Conservation (phyloP, 1,140 invertebrate species). For the Drosophila jambulina region DNA sequence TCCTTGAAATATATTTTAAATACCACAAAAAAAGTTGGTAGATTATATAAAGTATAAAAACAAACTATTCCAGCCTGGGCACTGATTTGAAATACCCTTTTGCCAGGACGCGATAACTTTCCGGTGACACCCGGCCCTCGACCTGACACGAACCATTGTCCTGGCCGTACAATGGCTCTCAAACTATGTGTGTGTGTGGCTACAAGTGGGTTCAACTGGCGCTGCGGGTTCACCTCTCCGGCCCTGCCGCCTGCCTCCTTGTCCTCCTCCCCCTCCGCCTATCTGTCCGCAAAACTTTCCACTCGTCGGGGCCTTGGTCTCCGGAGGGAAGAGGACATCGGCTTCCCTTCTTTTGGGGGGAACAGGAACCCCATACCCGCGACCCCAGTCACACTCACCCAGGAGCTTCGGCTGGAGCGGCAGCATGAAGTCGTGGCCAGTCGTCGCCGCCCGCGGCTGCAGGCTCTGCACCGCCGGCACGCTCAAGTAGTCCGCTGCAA, state of each 20-base stretch:
- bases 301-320: constrained; percentile 4
- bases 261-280: neutral
- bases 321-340: neutral
- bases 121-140: constrained; percentile 15
- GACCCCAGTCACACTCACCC: constrained; percentile 71
- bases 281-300: constrained; percentile 59
- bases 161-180: constrained; percentile 52
- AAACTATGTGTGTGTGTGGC: constrained; percentile 46
- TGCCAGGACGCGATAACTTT: constrained; percentile 37
- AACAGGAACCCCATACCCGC: constrained; percentile 36
- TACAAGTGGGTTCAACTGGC: constrained; percentile 67
- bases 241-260: neutral
- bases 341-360: neutral
- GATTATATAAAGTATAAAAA: neutral
- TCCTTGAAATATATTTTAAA: neutral
- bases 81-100: constrained; percentile 13
- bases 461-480: constrained; percentile 85
- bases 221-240: constrained; percentile 28
- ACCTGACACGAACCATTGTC: constrained; percentile 33
- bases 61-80: neutral
- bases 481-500: constrained; percentile 81
- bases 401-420: constrained; percentile 88
- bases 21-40: neutral
- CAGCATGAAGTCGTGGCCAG: constrained; percentile 88
- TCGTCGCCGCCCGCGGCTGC: constrained; percentile 89